Evolutionary conservation across 2,113 vertebrate genomes (phyloP).

Genomic region (Bos javanicus): DNA sequence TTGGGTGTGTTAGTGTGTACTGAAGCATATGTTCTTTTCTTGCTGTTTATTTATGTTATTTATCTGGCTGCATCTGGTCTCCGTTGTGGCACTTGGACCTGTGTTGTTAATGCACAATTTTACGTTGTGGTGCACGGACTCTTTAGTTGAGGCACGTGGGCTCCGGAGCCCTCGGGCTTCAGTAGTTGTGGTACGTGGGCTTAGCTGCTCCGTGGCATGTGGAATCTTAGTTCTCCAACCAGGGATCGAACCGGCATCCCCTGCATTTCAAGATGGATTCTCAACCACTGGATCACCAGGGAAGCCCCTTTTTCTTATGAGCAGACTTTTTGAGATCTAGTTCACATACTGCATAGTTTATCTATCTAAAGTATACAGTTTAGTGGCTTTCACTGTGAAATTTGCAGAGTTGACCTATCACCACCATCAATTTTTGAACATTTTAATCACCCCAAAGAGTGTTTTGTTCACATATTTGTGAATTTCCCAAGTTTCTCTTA

Average conservation of each 20-base stretch:
- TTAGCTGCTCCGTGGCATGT: not conserved
- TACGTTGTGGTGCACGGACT: not conserved
- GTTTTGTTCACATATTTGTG: not conserved
- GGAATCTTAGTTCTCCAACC: not conserved
- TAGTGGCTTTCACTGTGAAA: not conserved
- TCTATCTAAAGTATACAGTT: not conserved
- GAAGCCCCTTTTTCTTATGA: not conserved
- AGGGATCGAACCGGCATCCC: not conserved
- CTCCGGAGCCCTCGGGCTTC: not conserved
- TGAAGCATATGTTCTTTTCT: not conserved
- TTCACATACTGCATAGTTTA: not conserved
- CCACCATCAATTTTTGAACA: not conserved
- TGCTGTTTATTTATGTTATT: not conserved
- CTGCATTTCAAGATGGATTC: not conserved
- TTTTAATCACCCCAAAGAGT: not conserved
- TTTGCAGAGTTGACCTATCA: not conserved
- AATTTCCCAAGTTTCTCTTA: not conserved
- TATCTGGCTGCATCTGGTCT: not conserved
- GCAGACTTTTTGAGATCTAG: not conserved
- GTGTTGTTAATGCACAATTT: not conserved
- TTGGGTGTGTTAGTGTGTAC: not conserved
- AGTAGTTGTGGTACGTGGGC: not conserved
- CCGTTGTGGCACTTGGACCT: not conserved
- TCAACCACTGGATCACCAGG: not conserved
- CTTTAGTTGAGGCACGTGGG: not conserved